Conservation (phyloP, 1,140 invertebrate species). For the Penaeus indicus region DNA sequence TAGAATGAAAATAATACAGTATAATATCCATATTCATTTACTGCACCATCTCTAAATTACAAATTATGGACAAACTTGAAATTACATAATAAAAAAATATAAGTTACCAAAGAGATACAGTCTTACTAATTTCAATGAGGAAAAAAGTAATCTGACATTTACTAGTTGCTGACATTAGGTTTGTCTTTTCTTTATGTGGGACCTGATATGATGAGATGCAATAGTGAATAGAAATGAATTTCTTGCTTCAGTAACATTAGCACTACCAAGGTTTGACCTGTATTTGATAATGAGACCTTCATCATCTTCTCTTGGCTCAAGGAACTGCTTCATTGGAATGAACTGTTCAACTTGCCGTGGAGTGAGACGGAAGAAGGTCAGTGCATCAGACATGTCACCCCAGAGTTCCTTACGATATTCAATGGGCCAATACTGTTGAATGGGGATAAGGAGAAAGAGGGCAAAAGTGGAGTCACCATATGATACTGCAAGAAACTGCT, state of each 20-base stretch:
- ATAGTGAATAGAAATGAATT: slow-evolving; percentile 55
- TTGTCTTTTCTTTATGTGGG: no score
- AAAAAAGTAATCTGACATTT: no score
- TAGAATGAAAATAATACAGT: no score
- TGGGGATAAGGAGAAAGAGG: slow-evolving; percentile 52
- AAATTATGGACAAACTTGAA: no score
- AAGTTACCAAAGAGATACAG: no score
- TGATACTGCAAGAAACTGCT: slow-evolving; percentile 61
- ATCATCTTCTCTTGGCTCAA: slow-evolving; percentile 55
- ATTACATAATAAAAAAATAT: no score
- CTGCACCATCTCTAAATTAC: no score
- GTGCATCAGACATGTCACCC: slow-evolving; percentile 49
- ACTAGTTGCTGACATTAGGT: no score
- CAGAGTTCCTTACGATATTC: slow-evolving; percentile 44
- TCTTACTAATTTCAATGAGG: no score
- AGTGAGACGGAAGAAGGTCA: slow-evolving; percentile 53
- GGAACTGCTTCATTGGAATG: slow-evolving; percentile 58
- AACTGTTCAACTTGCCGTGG: slow-evolving; percentile 54
- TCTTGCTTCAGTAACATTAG: slow-evolving; percentile 36
- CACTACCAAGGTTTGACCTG: slow-evolving; percentile 34
- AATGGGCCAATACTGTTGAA: slow-evolving; percentile 54
- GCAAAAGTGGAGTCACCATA: slow-evolving; percentile 65
- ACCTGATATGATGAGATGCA: slow-evolving; percentile 40
- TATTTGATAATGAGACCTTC: slow-evolving; percentile 62
- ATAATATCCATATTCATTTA: no score